Conservation (phyloP, 2,113 vertebrate species). For the Hirundichthys speculiger region DNA sequence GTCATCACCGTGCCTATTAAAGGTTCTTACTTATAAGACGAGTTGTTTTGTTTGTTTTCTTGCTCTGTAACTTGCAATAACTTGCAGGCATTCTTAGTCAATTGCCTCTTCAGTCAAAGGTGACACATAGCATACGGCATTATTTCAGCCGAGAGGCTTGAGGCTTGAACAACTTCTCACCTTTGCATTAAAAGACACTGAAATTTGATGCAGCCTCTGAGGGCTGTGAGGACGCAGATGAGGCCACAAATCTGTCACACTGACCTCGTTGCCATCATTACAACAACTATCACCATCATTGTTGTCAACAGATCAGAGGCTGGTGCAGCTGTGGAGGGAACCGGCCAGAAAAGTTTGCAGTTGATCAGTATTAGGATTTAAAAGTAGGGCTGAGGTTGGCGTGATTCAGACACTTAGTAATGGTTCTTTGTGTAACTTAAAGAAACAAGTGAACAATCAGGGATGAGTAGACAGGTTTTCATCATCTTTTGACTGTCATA, state of each 20-base stretch:
- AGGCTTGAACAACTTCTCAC: constrained; percentile 31
- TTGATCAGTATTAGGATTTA: no score
- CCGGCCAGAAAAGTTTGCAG: background rate
- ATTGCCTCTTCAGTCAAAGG: constrained; percentile 43
- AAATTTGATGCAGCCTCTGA: constrained; percentile 13
- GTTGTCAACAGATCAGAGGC: background rate
- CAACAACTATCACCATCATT: background rate
- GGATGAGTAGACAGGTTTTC: no score
- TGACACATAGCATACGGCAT: constrained; percentile 22
- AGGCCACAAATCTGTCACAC: constrained; percentile 5
- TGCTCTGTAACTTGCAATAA: background rate
- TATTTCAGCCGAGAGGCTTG: constrained; percentile 19
- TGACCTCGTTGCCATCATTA: constrained; percentile 1
- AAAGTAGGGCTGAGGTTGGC: no score
- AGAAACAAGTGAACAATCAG: no score
- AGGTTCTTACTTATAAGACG: background rate
- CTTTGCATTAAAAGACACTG: constrained; percentile 7
- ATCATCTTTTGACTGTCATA: no score
- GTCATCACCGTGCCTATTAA: background rate
- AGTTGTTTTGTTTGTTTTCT: background rate
- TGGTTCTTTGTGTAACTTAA: no score
- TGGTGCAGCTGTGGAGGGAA: background rate
- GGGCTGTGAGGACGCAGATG: background rate
- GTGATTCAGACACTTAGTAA: no score
- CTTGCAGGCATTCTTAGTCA: constrained; percentile 14